phyloP scores from a whole-genome alignment of 2,113 vertebrate species.

The Cephalopholis sonnerati region DNA sequence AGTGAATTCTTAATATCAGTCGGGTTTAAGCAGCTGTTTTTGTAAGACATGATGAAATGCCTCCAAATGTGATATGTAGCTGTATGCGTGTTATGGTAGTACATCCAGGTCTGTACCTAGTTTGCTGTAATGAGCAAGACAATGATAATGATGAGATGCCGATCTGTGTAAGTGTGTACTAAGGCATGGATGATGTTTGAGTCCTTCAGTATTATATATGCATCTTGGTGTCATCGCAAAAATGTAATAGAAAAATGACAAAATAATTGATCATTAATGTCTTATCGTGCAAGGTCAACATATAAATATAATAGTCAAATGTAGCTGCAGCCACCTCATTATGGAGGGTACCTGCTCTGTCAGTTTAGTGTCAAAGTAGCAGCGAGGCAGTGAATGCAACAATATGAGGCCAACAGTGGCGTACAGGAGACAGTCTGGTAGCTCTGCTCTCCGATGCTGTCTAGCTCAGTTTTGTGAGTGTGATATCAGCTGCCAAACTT shows the following conservation, averaged over 20 bases:
- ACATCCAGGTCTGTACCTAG: neutral
- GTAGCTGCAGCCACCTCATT: constrained; percentile 6
- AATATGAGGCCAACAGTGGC: neutral
- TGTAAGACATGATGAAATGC: neutral
- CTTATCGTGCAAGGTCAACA: neutral
- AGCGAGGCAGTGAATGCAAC: neutral
- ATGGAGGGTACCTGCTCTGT: neutral
- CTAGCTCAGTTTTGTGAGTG: neutral
- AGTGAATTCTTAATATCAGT: neutral
- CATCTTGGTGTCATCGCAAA: neutral
- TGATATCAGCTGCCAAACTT: neutral
- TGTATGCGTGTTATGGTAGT: too few species aligned
- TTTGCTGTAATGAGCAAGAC: neutral
- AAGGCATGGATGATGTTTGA: neutral
- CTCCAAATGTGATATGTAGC: neutral
- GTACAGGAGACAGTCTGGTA: neutral
- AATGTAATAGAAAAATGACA: neutral
- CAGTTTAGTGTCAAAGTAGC: neutral
- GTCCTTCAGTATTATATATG: neutral
- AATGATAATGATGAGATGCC: neutral
- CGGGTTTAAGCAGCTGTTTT: neutral
- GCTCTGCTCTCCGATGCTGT: neutral
- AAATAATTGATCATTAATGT: neutral
- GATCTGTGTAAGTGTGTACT: neutral
- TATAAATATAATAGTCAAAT: constrained; percentile 6